A percentile compares a stretch with the other conserved stretches of the same genome.
Conservation (phyloP, 2,888 invertebrate genomes). For the Sceliomorpha sp. region DNA sequence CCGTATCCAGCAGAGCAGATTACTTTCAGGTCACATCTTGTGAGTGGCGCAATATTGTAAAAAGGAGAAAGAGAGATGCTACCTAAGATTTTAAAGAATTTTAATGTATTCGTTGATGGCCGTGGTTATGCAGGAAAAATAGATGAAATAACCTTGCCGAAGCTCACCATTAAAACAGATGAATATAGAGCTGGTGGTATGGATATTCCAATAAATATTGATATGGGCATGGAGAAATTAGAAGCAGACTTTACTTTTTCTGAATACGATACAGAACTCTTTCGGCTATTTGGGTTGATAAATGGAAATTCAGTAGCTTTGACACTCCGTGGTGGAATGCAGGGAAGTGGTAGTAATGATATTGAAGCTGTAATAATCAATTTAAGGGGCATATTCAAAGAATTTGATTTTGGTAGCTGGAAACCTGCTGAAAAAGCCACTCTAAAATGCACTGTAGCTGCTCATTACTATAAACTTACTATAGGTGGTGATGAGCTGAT, state of each 20-base stretch:
- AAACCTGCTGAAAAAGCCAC: too few species aligned
- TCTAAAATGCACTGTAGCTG: too few species aligned
- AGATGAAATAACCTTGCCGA: slow-evolving; percentile 8
- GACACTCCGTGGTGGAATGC: too few species aligned
- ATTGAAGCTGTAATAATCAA: too few species aligned
- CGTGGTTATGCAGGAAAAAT: slow-evolving; percentile 6
- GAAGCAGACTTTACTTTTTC: slow-evolving; percentile 18
- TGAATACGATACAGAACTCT: slow-evolving; percentile 14
- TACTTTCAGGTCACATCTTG: slow-evolving; percentile 8
- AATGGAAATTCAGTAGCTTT: too few species aligned
- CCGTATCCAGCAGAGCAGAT: slow-evolving; percentile 1
- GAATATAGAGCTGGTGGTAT: slow-evolving; percentile 13
- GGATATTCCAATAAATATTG: slow-evolving; percentile 11
- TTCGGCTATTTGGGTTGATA: too few species aligned
- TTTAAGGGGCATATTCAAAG: too few species aligned
- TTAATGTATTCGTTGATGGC: slow-evolving; percentile 15
- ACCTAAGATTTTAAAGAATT: slow-evolving; percentile 7
- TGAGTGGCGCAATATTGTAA: background rate
- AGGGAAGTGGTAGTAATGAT: too few species aligned
- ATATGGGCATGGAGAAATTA: slow-evolving; percentile 14
- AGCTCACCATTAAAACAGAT: slow-evolving; percentile 16
- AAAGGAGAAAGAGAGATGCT: slow-evolving; percentile 7
- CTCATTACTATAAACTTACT: too few species aligned
- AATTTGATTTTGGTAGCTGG: too few species aligned
- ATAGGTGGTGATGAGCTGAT: too few species aligned